A percentile compares a stretch with the other conserved stretches of the same genome.
These are phyloP conservation scores for Electrophaes corylata DNA, from an alignment of 2,888 invertebrate genomes.

Conservation along the genomic window DNA sequence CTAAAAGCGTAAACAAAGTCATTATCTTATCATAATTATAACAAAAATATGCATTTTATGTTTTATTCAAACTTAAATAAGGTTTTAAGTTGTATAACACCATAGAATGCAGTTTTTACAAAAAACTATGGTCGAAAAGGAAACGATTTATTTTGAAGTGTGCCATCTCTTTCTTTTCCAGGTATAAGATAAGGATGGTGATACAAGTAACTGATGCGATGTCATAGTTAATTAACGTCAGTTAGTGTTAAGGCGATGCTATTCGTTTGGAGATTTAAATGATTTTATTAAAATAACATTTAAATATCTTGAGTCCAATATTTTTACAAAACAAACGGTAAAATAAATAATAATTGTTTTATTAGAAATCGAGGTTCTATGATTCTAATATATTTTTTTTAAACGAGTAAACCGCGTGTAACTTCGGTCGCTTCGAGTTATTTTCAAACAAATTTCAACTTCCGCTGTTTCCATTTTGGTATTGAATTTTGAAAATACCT, in stretches of 20 bases:
- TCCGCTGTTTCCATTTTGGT: too few relatives aligned
- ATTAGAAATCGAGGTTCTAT: too few relatives aligned
- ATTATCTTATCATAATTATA: constrained; percentile 24
- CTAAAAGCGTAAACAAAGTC: constrained; percentile 39
- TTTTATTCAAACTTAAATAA: constrained; percentile 2
- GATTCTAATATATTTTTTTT: too few relatives aligned
- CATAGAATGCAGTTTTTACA: constrained; percentile 14
- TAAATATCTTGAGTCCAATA: neutral
- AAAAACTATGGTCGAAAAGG: constrained; percentile 46
- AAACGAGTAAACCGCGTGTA: too few relatives aligned
- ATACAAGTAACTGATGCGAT: constrained; percentile 65
- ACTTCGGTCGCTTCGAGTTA: neutral
- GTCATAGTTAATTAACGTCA: constrained; percentile 75
- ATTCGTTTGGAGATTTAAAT: neutral
- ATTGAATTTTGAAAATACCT: too few relatives aligned
- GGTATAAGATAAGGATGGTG: constrained; percentile 50
- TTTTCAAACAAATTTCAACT: too few relatives aligned
- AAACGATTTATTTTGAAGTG: constrained; percentile 54
- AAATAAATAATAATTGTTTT: too few relatives aligned
- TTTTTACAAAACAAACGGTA: too few relatives aligned
- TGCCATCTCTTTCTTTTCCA: constrained; percentile 45
- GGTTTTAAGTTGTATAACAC: neutral
- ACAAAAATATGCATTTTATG: constrained; percentile 13
- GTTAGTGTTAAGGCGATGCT: constrained; percentile 55
- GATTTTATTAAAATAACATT: neutral